Conservation (phyloP, 2,113 vertebrate species). For the Amphilophus citrinellus region DNA sequence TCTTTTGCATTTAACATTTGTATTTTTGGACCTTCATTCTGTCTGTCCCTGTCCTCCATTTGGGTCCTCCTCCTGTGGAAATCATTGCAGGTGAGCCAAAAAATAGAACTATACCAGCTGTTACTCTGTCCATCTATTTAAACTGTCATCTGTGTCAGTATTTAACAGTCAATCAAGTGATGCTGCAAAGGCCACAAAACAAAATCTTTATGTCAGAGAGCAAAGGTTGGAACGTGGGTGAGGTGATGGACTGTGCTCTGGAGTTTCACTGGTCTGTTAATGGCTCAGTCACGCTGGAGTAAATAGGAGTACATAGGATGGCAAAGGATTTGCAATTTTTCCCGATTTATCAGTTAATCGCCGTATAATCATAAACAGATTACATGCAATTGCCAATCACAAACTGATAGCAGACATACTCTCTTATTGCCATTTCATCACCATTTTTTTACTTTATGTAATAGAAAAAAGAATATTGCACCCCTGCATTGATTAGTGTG, state of each 20-base stretch:
- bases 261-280: not conserved
- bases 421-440: no score
- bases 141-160: slow-evolving; percentile 41
- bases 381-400: not conserved
- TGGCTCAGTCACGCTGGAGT: not conserved
- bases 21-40: not conserved
- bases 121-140: slow-evolving; percentile 45
- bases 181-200: not conserved
- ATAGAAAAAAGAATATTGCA: no score
- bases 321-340: not conserved
- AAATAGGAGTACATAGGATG: not conserved
- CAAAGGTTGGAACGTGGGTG: slow-evolving; percentile 1
- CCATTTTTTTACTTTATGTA: no score
- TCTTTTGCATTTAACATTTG: not conserved
- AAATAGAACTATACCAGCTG: slow-evolving; percentile 63
- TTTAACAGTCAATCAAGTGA: not conserved
- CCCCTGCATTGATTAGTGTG: no score
- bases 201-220: slow-evolving; percentile 50
- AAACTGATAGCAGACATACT: no score
- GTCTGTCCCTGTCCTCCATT: not conserved
- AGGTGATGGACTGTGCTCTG: not conserved
- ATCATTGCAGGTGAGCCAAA: slow-evolving; percentile 14
- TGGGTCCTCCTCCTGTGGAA: not conserved
- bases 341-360: not conserved
- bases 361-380: not conserved